Conservation (phyloP, 2,888 invertebrate species). For the Acheta domesticus region DNA sequence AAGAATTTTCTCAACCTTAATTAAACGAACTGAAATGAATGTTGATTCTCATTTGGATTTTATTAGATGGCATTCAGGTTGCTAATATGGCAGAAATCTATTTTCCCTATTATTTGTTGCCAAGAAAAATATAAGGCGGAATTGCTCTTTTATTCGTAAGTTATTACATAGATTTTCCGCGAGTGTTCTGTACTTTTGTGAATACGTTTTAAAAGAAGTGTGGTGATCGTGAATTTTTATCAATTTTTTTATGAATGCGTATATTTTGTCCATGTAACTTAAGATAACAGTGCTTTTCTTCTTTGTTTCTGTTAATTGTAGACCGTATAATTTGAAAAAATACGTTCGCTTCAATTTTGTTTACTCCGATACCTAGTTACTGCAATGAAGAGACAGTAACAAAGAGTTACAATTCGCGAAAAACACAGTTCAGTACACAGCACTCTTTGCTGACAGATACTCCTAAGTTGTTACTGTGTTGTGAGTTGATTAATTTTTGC, state of each 20-base stretch:
- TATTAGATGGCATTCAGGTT: constrained; percentile 44
- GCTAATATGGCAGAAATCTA: constrained; percentile 45
- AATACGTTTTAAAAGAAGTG: not conserved
- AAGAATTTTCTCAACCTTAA: not conserved
- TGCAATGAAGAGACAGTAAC: not conserved
- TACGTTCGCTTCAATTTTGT: not conserved
- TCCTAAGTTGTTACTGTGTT: not conserved
- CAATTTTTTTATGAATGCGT: not conserved
- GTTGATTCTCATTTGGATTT: constrained; percentile 36
- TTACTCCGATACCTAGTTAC: not conserved
- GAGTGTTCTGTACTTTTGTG: not conserved
- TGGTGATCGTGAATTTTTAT: not conserved
- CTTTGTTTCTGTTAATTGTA: not conserved
- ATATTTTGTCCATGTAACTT: not conserved
- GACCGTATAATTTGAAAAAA: not conserved
- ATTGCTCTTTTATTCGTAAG: constrained; percentile 34
- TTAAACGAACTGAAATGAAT: not conserved
- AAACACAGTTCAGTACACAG: not conserved
- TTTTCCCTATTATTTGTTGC: constrained; percentile 32
- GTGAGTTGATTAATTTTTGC: not conserved
- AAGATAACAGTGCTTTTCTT: not conserved
- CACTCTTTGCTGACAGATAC: constrained; percentile 18
- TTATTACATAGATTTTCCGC: constrained; percentile 3
- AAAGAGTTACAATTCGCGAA: constrained; percentile 3
- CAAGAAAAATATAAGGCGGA: constrained; percentile 34